A percentile compares a stretch with the other conserved stretches of the same genome.
These are phyloP conservation scores for Apoderus coryli DNA, from an alignment of 2,888 invertebrate genomes.

Conservation along the genomic window DNA sequence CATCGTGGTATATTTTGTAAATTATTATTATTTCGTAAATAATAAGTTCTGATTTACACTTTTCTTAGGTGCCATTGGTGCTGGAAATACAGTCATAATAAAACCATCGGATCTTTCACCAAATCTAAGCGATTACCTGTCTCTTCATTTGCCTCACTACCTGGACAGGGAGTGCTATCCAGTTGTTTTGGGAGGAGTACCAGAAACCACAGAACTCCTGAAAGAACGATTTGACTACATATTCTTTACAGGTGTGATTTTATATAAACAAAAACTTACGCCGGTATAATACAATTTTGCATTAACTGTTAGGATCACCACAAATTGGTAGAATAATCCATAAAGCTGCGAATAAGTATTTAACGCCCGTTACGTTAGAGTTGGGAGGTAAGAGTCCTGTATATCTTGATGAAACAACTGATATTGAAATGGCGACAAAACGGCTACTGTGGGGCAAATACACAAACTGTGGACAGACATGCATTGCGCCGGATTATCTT, in stretches of 20 bases:
- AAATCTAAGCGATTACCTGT: constrained; percentile 55
- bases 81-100: constrained; percentile 86
- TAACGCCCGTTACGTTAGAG: constrained; percentile 60
- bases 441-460: constrained; percentile 92
- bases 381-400: constrained; percentile 74
- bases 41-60: constrained; percentile 25
- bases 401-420: constrained; percentile 71
- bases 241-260: constrained; percentile 85
- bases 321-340: constrained; percentile 77
- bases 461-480: constrained; percentile 87
- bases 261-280: constrained; percentile 16
- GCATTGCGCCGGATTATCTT: constrained; percentile 92
- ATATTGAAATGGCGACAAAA: constrained; percentile 62
- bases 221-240: constrained; percentile 90
- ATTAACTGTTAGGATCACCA: constrained; percentile 5
- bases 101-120: constrained; percentile 86
- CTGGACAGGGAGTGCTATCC: constrained; percentile 79
- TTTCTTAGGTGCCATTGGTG: constrained; percentile 57
- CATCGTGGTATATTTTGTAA: too few relatives aligned
- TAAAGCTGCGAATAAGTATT: constrained; percentile 71
- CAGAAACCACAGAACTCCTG: constrained; percentile 74
- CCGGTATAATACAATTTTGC: not conserved
- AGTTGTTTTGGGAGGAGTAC: constrained; percentile 67
- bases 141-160: constrained; percentile 69
- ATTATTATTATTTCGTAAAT: not conserved